Conservation (phyloP, 2,797 vertebrate species). For the Rhinoraja longicauda region DNA sequence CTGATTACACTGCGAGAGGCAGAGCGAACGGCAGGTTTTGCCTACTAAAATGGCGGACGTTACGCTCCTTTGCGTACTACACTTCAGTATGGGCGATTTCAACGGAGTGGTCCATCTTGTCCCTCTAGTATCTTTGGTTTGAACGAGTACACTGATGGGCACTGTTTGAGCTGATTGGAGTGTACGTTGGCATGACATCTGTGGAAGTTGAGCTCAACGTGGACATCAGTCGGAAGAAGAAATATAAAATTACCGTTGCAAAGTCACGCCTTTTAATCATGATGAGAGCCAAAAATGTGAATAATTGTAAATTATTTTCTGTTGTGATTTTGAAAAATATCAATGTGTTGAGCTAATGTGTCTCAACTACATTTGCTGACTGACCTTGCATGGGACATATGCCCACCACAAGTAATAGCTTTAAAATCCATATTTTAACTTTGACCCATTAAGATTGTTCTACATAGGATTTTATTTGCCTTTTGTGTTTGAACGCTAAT, state of each 20-base stretch:
- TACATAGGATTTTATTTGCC: background rate
- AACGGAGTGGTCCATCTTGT: too few species aligned
- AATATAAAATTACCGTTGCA: background rate
- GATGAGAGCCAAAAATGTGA: background rate
- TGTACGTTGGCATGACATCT: background rate
- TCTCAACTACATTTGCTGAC: background rate
- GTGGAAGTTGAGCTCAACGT: background rate
- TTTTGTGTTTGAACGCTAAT: background rate
- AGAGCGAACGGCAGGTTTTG: too few species aligned
- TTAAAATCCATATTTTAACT: background rate
- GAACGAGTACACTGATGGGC: too few species aligned
- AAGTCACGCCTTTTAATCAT: background rate
- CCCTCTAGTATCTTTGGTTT: too few species aligned
- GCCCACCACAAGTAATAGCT: background rate
- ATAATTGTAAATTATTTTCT: background rate
- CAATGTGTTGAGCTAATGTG: background rate
- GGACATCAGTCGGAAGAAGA: background rate
- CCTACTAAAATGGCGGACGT: too few species aligned
- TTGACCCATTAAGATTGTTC: background rate
- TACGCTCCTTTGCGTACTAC: too few species aligned
- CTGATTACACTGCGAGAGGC: too few species aligned
- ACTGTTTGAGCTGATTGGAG: background rate
- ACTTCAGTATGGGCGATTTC: too few species aligned
- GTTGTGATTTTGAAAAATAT: background rate
- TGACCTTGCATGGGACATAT: background rate